Conservation (phyloP, 1,140 invertebrate species). For the Marisa cornuarietis region DNA sequence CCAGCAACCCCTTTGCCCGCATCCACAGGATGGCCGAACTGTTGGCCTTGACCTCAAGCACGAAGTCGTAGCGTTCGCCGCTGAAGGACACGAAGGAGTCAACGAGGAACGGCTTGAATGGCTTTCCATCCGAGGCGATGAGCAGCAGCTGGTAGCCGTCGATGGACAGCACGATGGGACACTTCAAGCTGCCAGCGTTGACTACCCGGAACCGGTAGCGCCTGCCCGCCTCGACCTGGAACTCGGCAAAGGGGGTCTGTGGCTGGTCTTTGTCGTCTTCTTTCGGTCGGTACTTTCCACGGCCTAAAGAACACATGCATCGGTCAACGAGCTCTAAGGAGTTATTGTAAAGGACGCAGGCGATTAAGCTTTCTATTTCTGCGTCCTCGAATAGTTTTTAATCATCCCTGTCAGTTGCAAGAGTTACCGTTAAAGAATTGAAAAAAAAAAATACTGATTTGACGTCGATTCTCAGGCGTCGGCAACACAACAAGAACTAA, state of each 20-base stretch:
- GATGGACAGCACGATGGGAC: constrained; percentile 51
- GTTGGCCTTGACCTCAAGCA: neutral
- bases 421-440: too few relatives aligned
- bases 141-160: constrained; percentile 44
- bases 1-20: neutral
- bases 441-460: too few relatives aligned
- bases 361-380: too few relatives aligned
- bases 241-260: constrained; percentile 18
- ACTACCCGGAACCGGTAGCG: constrained; percentile 50
- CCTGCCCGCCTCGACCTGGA: constrained; percentile 32
- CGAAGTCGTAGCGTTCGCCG: constrained; percentile 23
- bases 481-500: too few relatives aligned
- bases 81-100: constrained; percentile 71
- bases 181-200: constrained; percentile 38
- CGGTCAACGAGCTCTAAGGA: too few relatives aligned
- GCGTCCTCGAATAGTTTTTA: too few relatives aligned
- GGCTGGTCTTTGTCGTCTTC: neutral
- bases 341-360: too few relatives aligned
- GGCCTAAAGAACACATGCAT: neutral
- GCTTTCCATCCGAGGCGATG: constrained; percentile 45
- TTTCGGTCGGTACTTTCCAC: neutral
- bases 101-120: constrained; percentile 25
- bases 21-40: neutral
- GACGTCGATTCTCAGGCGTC: too few relatives aligned
- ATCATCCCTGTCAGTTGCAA: too few relatives aligned